Evolutionary conservation across 2,113 vertebrate species (phyloP).

Genomic region (Triplophysa dalaica): DNA sequence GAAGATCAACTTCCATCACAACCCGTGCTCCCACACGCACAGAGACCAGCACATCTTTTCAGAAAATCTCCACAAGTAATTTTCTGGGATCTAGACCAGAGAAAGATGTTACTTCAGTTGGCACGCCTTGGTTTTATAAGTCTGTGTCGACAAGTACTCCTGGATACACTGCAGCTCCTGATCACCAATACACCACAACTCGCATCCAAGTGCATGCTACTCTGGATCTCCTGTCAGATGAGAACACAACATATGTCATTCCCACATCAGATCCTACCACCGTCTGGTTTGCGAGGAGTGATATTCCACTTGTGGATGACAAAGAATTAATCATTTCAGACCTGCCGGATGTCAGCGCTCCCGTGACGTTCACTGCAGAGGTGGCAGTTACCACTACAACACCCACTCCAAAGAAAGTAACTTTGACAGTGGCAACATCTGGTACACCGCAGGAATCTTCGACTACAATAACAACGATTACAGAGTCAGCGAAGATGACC

Average conservation of each 20-base stretch:
- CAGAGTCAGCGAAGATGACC: constrained; percentile 61
- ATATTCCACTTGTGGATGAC: neutral
- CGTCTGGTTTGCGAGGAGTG: constrained; percentile 26
- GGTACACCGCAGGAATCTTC: constrained; percentile 35
- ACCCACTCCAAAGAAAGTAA: constrained; percentile 37
- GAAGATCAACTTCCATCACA: constrained; percentile 42
- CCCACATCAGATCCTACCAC: constrained; percentile 43
- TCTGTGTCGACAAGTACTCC: neutral
- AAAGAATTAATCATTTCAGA: constrained; percentile 53
- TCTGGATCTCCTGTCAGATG: constrained; percentile 39
- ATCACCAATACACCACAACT: constrained; percentile 41
- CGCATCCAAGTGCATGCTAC: constrained; percentile 41
- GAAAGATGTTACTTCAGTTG: neutral
- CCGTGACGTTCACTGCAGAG: constrained; percentile 36
- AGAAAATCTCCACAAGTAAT: neutral
- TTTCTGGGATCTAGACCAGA: neutral
- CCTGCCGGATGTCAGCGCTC: constrained; percentile 46
- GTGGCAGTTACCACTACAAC: constrained; percentile 1
- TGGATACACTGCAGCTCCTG: neutral
- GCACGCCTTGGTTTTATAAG: constrained; percentile 1
- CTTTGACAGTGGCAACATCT: constrained; percentile 46
- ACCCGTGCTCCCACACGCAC: constrained; percentile 3
- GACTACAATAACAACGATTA: neutral
- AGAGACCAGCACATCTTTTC: neutral
- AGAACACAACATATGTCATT: constrained; percentile 42